Conservation (phyloP, 2,888 invertebrate genomes). For the Mimumesa dahlbomi region DNA sequence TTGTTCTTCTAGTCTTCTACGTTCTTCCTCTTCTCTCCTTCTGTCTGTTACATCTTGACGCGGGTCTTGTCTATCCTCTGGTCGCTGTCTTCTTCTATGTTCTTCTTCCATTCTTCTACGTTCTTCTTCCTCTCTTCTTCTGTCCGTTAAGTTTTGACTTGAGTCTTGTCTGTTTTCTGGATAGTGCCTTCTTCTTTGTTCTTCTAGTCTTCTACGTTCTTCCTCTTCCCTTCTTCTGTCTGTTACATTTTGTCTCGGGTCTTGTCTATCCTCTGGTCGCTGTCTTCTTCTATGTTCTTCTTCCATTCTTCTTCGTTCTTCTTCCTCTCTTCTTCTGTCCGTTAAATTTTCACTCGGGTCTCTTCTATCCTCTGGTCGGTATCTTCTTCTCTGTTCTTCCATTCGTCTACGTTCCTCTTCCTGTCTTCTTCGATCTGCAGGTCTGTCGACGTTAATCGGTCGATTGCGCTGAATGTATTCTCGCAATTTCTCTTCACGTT, state of each 20-base stretch:
- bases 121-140: conserved; percentile 16
- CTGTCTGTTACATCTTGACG: no score
- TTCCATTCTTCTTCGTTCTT: conserved; percentile 19
- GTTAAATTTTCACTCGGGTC: conserved; percentile 2
- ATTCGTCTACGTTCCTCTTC: conserved; percentile 9
- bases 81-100: no score
- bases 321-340: conserved; percentile 15
- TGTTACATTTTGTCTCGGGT: conserved; percentile 11
- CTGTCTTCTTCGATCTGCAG: conserved; percentile 19
- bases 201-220: conserved; percentile 5
- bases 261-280: conserved; percentile 4
- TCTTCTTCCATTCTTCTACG: conserved; percentile 25
- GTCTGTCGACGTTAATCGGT: conserved; percentile 52
- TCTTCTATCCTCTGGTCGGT: conserved; percentile 5
- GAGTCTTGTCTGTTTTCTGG: neutral
- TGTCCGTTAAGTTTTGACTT: conserved; percentile 3
- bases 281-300: conserved; percentile 27
- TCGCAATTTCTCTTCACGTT: conserved; percentile 29
- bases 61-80: no score
- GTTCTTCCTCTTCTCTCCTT: no score
- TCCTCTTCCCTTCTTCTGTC: conserved; percentile 26
- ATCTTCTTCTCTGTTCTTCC: conserved; percentile 23
- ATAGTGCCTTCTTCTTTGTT: conserved; percentile 17
- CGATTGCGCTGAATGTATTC: conserved; percentile 66
- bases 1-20: no score